A percentile compares a stretch with the other conserved stretches of the same genome.
phyloP scores from a whole-genome alignment of 2,113 vertebrate genomes.

The Mus pahari region DNA sequence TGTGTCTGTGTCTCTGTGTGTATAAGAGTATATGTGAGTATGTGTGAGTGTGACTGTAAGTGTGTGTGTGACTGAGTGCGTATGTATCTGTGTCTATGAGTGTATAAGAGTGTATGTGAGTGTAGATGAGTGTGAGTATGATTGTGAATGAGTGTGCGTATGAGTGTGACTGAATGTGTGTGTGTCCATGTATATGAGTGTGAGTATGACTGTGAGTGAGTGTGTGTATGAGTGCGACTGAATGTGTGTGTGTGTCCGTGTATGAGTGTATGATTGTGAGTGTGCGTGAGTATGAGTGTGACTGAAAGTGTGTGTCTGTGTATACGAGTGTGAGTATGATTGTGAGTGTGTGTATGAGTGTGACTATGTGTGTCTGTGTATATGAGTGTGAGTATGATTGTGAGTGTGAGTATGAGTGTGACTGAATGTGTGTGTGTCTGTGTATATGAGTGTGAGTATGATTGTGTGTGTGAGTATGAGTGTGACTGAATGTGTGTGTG shows the following conservation, averaged over 20 bases:
- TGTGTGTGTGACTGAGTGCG: not conserved
- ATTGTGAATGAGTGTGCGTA: not conserved
- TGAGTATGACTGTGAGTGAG: too few species aligned
- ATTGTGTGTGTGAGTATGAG: too few species aligned
- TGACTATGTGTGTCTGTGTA: not conserved
- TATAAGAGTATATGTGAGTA: not conserved
- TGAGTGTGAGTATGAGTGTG: not conserved
- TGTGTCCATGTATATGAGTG: too few species aligned
- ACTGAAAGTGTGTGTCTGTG: not conserved
- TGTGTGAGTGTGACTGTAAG: not conserved
- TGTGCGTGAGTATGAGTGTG: not conserved
- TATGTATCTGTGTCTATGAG: too few species aligned
- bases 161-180: too few species aligned
- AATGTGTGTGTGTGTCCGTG: not conserved
- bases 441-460: too few species aligned
- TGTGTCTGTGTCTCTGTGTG: not conserved
- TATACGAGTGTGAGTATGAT: not conserved
- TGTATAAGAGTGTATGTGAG: not conserved
- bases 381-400: too few species aligned
- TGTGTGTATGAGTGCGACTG: not conserved
- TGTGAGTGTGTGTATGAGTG: not conserved
- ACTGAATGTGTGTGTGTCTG: too few species aligned
- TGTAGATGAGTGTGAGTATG: too few species aligned
- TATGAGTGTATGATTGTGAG: not conserved
- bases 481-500: not conserved